A percentile compares a stretch with the other conserved stretches of the same genome.
phyloP scores from a whole-genome alignment of 2,888 invertebrate genomes.

The Acheta domesticus region DNA sequence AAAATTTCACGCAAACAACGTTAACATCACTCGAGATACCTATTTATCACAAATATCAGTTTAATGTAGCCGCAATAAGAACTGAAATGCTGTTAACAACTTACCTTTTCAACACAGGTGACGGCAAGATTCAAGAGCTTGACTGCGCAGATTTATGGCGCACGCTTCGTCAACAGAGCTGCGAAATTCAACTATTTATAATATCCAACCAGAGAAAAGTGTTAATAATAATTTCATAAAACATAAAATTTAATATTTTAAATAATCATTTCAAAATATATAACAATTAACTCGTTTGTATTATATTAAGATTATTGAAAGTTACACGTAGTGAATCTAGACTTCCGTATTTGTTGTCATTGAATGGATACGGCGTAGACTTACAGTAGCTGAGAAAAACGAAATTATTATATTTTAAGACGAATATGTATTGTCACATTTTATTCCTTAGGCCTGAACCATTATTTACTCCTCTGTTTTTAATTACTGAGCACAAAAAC shows the following conservation, averaged over 20 bases:
- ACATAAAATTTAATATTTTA: background rate
- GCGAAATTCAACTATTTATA: background rate
- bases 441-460: no score
- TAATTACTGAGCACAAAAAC: background rate
- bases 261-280: no score
- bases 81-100: slow-evolving; percentile 45
- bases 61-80: slow-evolving; percentile 43
- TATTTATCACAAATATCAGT: slow-evolving; percentile 26
- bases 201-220: background rate
- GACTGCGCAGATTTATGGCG: slow-evolving; percentile 32
- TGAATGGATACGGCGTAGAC: background rate
- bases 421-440: no score
- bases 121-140: slow-evolving; percentile 44
- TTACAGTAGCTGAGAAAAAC: background rate
- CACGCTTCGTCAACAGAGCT: slow-evolving; percentile 25
- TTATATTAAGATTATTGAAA: background rate
- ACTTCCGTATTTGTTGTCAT: slow-evolving; percentile 10
- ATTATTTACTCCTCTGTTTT: no score
- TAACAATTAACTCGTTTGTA: no score
- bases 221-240: background rate
- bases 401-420: background rate
- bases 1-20: slow-evolving; percentile 4
- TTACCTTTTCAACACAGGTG: slow-evolving; percentile 56
- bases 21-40: background rate
- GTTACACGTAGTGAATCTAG: background rate